Evolutionary conservation across 2,888 invertebrate genomes (phyloP).

Genomic region (Alloscopus bannaensis): DNA sequence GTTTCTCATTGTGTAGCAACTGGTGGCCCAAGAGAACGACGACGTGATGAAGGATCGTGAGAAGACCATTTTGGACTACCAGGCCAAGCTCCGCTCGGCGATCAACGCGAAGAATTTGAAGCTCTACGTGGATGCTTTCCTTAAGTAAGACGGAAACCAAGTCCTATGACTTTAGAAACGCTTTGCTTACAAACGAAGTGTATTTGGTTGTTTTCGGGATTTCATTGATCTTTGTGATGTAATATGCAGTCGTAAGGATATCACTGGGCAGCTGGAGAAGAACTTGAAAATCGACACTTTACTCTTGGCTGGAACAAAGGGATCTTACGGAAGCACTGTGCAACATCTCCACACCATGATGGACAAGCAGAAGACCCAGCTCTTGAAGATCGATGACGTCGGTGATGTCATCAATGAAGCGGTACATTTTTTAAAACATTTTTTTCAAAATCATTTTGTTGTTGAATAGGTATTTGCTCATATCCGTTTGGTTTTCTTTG

Average conservation of each 20-base stretch:
- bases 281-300: conserved; percentile 87
- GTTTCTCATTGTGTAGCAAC: too few species aligned
- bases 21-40: conserved; percentile 78
- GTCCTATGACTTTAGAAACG: background rate
- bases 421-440: conserved; percentile 77
- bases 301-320: conserved; percentile 86
- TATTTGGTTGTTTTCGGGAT: too few species aligned
- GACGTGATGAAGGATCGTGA: conserved; percentile 81
- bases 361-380: conserved; percentile 88
- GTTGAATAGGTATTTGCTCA: background rate
- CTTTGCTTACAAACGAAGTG: background rate
- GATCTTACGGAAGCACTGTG: conserved; percentile 87
- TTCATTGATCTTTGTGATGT: background rate
- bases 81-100: conserved; percentile 83
- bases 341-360: conserved; percentile 86
- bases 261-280: conserved; percentile 77
- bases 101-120: conserved; percentile 89
- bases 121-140: conserved; percentile 87
- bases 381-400: conserved; percentile 88
- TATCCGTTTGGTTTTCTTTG: conserved; percentile 71
- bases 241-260: conserved; percentile 82
- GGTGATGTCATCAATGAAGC: conserved; percentile 92
- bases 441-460: conserved; percentile 15
- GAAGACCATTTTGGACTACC: conserved; percentile 85
- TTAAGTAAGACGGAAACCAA: conserved; percentile 81